phyloP scores from a whole-genome alignment of 2,888 invertebrate genomes.

The Eristalis intricaria region DNA sequence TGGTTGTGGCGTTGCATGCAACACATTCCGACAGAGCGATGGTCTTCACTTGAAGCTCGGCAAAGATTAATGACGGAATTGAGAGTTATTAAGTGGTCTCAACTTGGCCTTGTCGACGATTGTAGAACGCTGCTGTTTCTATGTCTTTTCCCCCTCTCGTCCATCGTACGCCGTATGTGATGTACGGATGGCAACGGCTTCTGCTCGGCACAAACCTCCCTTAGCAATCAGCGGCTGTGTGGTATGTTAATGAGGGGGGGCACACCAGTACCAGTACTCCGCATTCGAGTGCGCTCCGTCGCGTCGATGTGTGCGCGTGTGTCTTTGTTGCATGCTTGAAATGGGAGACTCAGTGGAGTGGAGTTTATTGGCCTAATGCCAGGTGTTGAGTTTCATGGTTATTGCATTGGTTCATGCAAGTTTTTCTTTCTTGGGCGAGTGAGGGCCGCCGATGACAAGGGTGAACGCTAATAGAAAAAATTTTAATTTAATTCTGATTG shows the following conservation, averaged over 20 bases:
- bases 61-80: conserved; percentile 32
- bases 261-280: neutral
- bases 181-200: neutral
- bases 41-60: conserved; percentile 18
- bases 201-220: neutral
- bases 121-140: neutral
- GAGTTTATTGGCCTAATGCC: conserved; percentile 66
- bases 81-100: conserved; percentile 48
- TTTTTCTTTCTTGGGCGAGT: neutral
- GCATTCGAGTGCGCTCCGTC: neutral
- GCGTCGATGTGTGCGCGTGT: no score
- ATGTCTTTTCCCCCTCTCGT: no score
- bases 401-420: conserved; percentile 44
- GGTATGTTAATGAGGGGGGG: conserved; percentile 56
- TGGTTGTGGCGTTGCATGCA: neutral
- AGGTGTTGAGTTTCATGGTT: conserved; percentile 61
- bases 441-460: neutral
- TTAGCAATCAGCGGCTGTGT: neutral
- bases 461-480: neutral
- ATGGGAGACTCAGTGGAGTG: conserved; percentile 12
- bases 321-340: conserved; percentile 16
- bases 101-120: conserved; percentile 56
- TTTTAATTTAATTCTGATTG: conserved; percentile 17
- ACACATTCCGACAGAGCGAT: no score
- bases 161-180: neutral